phyloP scores from a whole-genome alignment of 2,113 vertebrate genomes.

The Pedionomus torquatus region DNA sequence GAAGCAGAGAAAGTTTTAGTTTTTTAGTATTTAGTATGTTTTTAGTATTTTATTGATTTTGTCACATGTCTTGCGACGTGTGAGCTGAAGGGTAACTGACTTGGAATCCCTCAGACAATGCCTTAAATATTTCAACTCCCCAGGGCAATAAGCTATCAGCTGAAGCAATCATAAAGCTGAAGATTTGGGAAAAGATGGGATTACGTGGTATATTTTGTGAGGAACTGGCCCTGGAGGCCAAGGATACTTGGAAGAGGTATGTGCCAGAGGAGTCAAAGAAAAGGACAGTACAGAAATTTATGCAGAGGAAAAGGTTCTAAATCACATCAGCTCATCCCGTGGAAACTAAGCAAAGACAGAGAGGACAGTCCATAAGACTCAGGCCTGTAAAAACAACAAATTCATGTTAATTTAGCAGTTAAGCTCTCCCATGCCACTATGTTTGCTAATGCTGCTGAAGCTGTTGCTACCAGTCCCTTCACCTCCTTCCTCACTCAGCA shows the following conservation, averaged over 20 bases:
- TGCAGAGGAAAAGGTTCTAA: not conserved
- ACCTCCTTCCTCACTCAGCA: not conserved
- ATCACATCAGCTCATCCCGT: not conserved
- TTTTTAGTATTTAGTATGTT: too few relatives aligned
- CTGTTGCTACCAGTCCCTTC: not conserved
- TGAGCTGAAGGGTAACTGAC: not conserved
- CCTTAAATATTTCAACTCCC: not conserved
- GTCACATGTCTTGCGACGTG: not conserved
- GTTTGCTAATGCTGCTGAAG: not conserved
- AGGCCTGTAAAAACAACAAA: not conserved
- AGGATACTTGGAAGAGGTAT: not conserved
- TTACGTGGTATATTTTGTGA: not conserved
- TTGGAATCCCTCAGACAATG: not conserved
- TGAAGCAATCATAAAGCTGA: not conserved
- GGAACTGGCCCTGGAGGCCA: not conserved
- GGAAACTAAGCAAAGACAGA: not conserved
- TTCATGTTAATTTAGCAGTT: not conserved
- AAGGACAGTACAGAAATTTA: not conserved
- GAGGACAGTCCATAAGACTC: not conserved
- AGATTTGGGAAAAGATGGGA: not conserved
- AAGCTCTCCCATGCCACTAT: not conserved
- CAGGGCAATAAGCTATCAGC: not conserved
- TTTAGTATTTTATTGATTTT: conserved; percentile 12
- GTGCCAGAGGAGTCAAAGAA: not conserved
- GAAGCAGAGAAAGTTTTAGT: not conserved